Evolutionary conservation across 2,797 vertebrate genomes (phyloP).

Genomic region (Cuniculus paca): DNA sequence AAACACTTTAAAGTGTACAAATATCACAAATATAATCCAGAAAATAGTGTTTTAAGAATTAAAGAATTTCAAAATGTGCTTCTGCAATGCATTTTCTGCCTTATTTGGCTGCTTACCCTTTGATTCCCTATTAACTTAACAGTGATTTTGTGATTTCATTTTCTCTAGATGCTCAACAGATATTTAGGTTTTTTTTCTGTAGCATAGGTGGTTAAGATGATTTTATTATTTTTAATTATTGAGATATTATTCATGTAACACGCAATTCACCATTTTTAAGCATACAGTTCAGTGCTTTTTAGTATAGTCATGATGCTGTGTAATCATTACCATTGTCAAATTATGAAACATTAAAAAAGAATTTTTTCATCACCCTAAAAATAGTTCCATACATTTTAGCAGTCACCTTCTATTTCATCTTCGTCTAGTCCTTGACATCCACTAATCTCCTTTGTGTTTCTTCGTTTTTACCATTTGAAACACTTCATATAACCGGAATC

Average conservation of each 20-base stretch:
- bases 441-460: not conserved
- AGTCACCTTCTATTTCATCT: too few species aligned
- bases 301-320: not conserved
- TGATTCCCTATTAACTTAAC: not conserved
- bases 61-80: not conserved
- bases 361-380: not conserved
- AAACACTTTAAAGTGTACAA: not conserved
- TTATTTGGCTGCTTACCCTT: not conserved
- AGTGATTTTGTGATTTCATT: not conserved
- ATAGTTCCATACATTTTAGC: not conserved
- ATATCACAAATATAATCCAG: not conserved
- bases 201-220: not conserved
- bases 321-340: not conserved
- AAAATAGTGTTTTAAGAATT: not conserved
- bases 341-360: not conserved
- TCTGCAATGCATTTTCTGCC: not conserved
- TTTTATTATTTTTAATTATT: not conserved
- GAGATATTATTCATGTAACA: not conserved
- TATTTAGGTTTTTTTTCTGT: not conserved
- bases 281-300: not conserved
- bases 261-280: not conserved
- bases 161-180: not conserved
- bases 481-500: not conserved
- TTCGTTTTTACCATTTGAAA: not conserved
- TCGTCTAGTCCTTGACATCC: rapidly evolving